These are phyloP conservation scores for Eupelmus urozonus DNA, from an alignment of 2,888 invertebrate genomes.

Conservation along the genomic window DNA sequence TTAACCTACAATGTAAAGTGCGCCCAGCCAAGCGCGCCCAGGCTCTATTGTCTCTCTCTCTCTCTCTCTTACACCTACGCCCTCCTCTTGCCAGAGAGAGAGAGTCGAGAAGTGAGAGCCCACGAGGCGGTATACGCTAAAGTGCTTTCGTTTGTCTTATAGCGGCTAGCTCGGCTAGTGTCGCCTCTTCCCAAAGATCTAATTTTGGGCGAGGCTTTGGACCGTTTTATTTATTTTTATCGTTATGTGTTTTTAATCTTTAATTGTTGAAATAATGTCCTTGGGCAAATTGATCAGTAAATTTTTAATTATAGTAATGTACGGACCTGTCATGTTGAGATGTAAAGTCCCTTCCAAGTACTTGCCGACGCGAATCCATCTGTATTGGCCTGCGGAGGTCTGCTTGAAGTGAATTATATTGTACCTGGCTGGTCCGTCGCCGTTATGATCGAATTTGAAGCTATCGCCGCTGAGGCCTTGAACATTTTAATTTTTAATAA, in stretches of 20 bases:
- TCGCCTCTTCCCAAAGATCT: no score
- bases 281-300: no score
- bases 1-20: constrained; percentile 36
- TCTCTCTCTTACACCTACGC: no score
- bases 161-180: no score
- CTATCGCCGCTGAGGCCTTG: constrained; percentile 92
- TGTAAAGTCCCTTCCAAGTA: constrained; percentile 89
- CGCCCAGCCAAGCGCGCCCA: neutral
- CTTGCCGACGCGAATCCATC: constrained; percentile 92
- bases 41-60: constrained; percentile 1
- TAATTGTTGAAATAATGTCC: no score
- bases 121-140: no score
- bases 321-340: constrained; percentile 88
- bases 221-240: no score
- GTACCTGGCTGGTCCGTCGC: constrained; percentile 96
- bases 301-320: neutral
- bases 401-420: constrained; percentile 97
- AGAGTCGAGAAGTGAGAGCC: no score
- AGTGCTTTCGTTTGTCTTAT: no score
- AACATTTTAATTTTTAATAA: constrained; percentile 12
- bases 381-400: constrained; percentile 84
- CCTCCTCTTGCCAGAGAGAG: no score
- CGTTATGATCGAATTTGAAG: constrained; percentile 93
- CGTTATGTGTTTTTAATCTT: no score
- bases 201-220: no score